Evolutionary conservation across 1,140 invertebrate genomes (phyloP).

Genomic region (Hyposmocoma kahamanoa): DNA sequence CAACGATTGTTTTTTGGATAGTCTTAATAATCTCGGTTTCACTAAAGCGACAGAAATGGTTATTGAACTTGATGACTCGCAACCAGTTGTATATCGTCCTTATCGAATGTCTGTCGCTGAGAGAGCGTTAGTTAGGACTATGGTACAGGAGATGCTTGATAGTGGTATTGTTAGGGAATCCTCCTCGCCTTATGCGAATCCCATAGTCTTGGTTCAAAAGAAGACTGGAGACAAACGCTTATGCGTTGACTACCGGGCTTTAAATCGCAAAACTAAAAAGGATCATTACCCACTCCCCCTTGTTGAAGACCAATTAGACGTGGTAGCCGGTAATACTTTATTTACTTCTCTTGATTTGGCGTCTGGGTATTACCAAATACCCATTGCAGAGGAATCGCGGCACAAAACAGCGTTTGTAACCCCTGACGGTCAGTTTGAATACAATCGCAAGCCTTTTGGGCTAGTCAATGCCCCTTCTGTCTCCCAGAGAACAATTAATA

Average conservation of each 20-base stretch:
- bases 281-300: conserved; percentile 8
- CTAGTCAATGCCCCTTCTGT: background rate
- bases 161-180: conserved; percentile 37
- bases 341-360: conserved; percentile 64
- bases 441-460: conserved; percentile 35
- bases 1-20: conserved; percentile 22
- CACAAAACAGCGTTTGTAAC: conserved; percentile 45
- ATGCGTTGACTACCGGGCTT: conserved; percentile 11
- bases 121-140: conserved; percentile 20
- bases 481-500: conserved; percentile 36
- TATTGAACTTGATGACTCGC: conserved; percentile 17
- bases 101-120: conserved; percentile 22
- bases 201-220: background rate
- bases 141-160: conserved; percentile 35
- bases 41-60: conserved; percentile 15
- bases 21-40: conserved; percentile 15
- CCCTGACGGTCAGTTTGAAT: conserved; percentile 48
- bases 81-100: conserved; percentile 22
- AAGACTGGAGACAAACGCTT: conserved; percentile 10
- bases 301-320: conserved; percentile 27
- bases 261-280: conserved; percentile 9
- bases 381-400: conserved; percentile 31
- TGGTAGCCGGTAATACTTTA: conserved; percentile 14
- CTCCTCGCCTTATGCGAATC: too few relatives aligned
- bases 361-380: conserved; percentile 22